Percentiles rank a stretch among this genome's conserved stretches.
phyloP scores from a whole-genome alignment of 2,113 vertebrate species.

The Heterotilapia buettikoferi region DNA sequence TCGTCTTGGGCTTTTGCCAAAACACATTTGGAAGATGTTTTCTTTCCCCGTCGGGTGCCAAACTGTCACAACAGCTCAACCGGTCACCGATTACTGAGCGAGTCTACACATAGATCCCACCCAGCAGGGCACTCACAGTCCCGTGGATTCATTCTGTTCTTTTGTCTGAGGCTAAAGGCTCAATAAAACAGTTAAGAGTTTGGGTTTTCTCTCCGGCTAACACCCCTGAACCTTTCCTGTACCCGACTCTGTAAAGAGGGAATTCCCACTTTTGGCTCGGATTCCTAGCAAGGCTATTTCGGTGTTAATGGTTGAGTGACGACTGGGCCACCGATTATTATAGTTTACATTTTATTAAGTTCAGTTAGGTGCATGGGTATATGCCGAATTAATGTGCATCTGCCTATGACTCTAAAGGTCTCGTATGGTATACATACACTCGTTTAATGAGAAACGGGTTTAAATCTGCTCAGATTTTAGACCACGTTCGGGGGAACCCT shows the following conservation, averaged over 20 bases:
- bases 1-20: neutral
- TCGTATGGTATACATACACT: fast-evolving
- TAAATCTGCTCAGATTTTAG: neutral
- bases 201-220: fast-evolving
- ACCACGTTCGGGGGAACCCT: neutral
- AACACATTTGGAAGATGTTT: neutral
- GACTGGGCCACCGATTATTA: neutral
- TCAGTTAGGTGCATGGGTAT: neutral
- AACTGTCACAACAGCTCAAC: constrained; percentile 34
- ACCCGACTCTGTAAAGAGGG: neutral
- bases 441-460: neutral
- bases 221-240: neutral
- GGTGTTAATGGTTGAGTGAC: neutral
- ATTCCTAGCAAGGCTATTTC: neutral
- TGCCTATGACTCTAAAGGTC: neutral
- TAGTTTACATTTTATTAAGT: neutral
- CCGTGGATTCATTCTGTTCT: neutral
- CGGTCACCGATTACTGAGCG: constrained; percentile 7
- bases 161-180: neutral
- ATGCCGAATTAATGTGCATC: neutral
- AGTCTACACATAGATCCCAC: neutral
- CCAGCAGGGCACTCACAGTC: neutral
- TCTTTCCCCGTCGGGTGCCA: neutral
- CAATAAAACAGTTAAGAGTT: neutral
- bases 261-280: neutral